phyloP scores from a whole-genome alignment of 2,113 vertebrate genomes.

The Clupea harengus region DNA sequence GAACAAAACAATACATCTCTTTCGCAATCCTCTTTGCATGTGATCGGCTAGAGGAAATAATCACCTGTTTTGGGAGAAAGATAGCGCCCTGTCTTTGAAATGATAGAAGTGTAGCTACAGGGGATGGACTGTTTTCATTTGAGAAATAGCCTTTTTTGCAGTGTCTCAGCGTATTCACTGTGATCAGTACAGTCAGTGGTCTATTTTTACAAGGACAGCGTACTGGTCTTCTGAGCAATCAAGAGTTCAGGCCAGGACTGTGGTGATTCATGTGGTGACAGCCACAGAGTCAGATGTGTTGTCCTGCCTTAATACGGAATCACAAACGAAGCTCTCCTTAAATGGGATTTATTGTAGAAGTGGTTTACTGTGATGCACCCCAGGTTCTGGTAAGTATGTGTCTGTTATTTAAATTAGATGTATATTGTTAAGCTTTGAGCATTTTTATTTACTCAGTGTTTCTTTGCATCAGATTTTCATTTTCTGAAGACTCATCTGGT shows the following conservation, averaged over 20 bases:
- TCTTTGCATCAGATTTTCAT: constrained; percentile 2
- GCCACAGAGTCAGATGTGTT: not conserved
- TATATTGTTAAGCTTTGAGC: constrained; percentile 34
- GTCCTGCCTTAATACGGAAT: not conserved
- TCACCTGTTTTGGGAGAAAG: not conserved
- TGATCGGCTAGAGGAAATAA: not conserved
- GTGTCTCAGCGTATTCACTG: not conserved
- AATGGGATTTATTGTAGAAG: too few species aligned
- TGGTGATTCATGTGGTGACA: not conserved
- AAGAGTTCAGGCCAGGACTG: not conserved
- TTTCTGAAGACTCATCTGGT: constrained; percentile 50
- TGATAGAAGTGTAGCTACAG: too few species aligned
- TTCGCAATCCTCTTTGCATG: not conserved
- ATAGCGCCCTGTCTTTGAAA: not conserved
- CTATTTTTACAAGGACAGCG: not conserved
- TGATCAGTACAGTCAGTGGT: not conserved
- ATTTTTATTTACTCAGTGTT: constrained; percentile 37
- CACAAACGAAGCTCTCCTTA: too few species aligned
- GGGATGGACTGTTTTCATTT: too few species aligned
- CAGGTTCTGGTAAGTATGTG: not conserved
- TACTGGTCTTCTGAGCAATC: not conserved
- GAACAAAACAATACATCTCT: not conserved
- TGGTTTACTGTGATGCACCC: too few species aligned
- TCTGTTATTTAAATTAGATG: constrained; percentile 30
- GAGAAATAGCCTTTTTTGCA: not conserved